phyloP scores from a whole-genome alignment of 2,113 vertebrate genomes.

The Pachypanchax playfairii region DNA sequence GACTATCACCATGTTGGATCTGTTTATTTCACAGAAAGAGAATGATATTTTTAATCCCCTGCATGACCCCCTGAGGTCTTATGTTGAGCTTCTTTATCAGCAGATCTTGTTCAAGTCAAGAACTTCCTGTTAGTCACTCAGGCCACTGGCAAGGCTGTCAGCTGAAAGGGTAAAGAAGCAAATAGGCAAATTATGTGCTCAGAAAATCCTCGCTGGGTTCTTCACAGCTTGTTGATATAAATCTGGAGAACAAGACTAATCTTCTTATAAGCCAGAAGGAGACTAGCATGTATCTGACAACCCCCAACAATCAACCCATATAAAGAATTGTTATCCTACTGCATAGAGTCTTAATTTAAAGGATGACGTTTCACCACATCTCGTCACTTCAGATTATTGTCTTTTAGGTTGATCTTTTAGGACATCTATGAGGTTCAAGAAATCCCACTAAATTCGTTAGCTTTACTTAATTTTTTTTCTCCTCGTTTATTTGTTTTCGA shows the following conservation, averaged over 20 bases:
- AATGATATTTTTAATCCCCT: neutral
- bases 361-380: conserved; percentile 5
- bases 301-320: neutral
- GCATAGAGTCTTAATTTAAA: conserved; percentile 10
- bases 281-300: neutral
- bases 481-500: neutral
- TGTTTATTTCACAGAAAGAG: neutral
- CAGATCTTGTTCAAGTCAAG: conserved; percentile 24
- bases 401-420: conserved; percentile 2
- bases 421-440: conserved; percentile 7
- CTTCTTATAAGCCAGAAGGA: conserved; percentile 4
- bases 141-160: conserved; percentile 2
- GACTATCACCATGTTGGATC: too few relatives aligned
- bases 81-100: neutral
- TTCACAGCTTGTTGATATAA: conserved; percentile 22
- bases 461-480: neutral
- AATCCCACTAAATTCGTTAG: conserved; percentile 6
- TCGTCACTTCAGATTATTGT: neutral
- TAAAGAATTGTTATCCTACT: conserved; percentile 1
- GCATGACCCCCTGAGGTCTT: neutral
- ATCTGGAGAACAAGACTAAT: conserved; percentile 32
- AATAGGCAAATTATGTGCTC: conserved; percentile 14
- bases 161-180: conserved; percentile 5
- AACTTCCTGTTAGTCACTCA: conserved; percentile 11
- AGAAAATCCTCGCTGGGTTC: conserved; percentile 11